Base-by-base conservation (phyloP, 2,113 vertebrate genomes). In the Zapornia atra region DNA sequence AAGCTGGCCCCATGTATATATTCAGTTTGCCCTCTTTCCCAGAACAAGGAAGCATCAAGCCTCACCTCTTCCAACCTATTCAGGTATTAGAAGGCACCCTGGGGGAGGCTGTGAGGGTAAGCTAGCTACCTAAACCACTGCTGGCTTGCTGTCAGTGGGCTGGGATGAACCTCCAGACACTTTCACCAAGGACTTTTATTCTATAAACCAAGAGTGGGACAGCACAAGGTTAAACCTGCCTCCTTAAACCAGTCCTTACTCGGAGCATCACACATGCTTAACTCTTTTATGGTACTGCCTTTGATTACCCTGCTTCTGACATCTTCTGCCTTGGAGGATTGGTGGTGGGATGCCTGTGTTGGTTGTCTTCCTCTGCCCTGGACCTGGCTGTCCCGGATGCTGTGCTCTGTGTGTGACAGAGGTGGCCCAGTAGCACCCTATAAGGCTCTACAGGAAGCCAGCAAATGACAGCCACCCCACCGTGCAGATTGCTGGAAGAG, bases 401-500 rank as follows among this genome's bases (percentile, higher is more conserved):
- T 1, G 11, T 28, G 50, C 19, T 64, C 20, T 65, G 59, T 77
- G 68, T 0, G 3, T 61, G 92, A 70, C 66, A 53, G 0, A 53
- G 2, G 13, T 53, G 65, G 54, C 86, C 48, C 24, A n/a, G 29
- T 16, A 82, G 81, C 46, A 42, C 85, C 85, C 78, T 87, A 33
- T 77, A 88, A 81, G 79, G 92, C 83, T 77, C 42, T 69, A 21
- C 68, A 73, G 92, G 92, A 96, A 92, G 79, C 6, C 28, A 33
- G 51, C 34, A 21, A 31, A 28, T 44, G 73, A 76, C 63, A 87
- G 73, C 28, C 48, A 5, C 6, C 3, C 7, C 0, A 3, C 66
- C 1, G 0, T 14, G 36, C 82, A 36, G 71, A 54, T 38, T 31
- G 93, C 85, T 57, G 57, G 16, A 4, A 31, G 70, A 64, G 19